Conservation (phyloP, 1,140 invertebrate genomes). For the Ganaspis sp. region DNA sequence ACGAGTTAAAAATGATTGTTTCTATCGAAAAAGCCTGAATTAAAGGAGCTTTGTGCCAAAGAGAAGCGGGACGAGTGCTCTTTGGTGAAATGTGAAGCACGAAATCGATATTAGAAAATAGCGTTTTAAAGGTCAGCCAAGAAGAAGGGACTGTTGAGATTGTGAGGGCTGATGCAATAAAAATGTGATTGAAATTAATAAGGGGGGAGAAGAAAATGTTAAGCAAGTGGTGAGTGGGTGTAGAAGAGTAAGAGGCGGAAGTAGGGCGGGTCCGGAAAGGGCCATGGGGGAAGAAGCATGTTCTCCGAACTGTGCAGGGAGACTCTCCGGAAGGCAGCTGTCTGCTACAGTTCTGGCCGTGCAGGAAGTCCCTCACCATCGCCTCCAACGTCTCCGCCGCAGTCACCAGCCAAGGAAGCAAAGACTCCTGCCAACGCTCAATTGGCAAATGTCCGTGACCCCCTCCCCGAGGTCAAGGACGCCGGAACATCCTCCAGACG, state of each 20-base stretch:
- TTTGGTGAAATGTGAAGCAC: neutral
- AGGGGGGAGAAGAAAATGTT: conserved; percentile 34
- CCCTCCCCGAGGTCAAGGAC: conserved; percentile 41
- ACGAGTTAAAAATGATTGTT: neutral
- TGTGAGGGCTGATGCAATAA: conserved; percentile 32
- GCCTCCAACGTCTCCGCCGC: conserved; percentile 72
- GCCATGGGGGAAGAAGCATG: conserved; percentile 77
- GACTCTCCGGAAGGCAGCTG: conserved; percentile 78
- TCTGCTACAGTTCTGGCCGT: conserved; percentile 75
- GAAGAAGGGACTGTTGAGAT: conserved; percentile 36
- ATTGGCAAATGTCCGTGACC: conserved; percentile 63
- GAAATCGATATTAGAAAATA: neutral
- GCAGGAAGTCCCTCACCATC: conserved; percentile 72
- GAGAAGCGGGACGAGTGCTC: neutral
- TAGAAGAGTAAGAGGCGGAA: conserved; percentile 20
- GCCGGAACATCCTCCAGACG: conserved; percentile 42
- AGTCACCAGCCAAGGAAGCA: conserved; percentile 72
- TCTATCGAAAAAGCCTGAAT: conserved; percentile 34
- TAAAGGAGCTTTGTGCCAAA: conserved; percentile 27
- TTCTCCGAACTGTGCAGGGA: conserved; percentile 81
- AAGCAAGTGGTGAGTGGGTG: conserved; percentile 25
- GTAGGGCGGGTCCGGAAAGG: conserved; percentile 62
- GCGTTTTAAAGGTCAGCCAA: neutral
- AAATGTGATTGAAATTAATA: conserved; percentile 33
- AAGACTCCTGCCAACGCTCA: conserved; percentile 62